Evolutionary conservation across 2,797 vertebrate genomes (phyloP), one percentile per base, ranked within the genome.

Genomic region (Melanotaenia trifasciata): DNA sequence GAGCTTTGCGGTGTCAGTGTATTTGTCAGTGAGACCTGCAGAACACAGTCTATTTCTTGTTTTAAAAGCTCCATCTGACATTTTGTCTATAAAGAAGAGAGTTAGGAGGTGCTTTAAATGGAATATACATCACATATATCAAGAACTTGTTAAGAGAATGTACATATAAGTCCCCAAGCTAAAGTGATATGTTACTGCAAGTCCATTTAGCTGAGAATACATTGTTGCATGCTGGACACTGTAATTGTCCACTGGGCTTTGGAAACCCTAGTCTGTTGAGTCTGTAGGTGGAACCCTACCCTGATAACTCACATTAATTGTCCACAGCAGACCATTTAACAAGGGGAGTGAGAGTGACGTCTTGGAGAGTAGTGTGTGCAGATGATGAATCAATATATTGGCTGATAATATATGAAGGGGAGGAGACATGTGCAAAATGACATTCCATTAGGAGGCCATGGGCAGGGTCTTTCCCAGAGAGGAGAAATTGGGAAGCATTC

Each of bases 61-160:
- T 91, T 90, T 90, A 90, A 90, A 90, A 91, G 84, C 84, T 81
- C 58, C 0, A 12, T 0, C 80, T 91, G 91, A 90, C 83, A 53
- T 81, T 77, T 92, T 87, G 87, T 90, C 92, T 89, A 92, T 92
- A 91, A 86, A 87, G 85, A 75, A 51, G 54, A 90, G 90, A 92
- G 87, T 87, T 85, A 91, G 70, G 73, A 81, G 26, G 76, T 73
- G 76, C 89, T 88, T 91, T 86, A 86, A 88, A 91, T 85, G 87
- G 84, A 85, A 92, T 89, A 91, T 92, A 90, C 91, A 93, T 93
- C 90, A 91, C 89, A 92, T 89, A 86, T 83, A 90, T 93, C 90
- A 89, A 84, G 78, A 91, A 91, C 91, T 90, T 94, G 93, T 94
- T 93, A 94, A 87, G 89, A 84, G 88, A 94, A 93, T 90, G 89